Evolutionary conservation across 2,888 invertebrate species (phyloP).

Genomic region (Pristionchus arcanus): DNA sequence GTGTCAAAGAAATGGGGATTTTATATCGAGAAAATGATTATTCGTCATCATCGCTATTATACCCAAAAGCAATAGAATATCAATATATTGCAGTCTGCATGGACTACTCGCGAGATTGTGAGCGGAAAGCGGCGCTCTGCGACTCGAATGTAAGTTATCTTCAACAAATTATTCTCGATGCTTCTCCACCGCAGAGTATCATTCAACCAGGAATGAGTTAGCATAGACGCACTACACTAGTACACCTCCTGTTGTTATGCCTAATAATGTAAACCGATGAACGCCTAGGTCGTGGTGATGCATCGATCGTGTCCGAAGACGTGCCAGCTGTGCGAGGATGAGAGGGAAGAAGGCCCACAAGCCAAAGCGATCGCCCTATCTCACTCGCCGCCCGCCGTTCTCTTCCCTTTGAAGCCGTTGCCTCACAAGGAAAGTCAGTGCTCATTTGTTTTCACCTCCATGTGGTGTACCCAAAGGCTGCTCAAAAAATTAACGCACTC

Average conservation of each 20-base stretch:
- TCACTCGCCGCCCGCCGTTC: background rate
- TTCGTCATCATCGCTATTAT: too few species aligned
- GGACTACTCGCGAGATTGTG: slow-evolving; percentile 54
- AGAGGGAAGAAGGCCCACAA: background rate
- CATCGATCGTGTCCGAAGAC: slow-evolving; percentile 53
- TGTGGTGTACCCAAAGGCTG: too few species aligned
- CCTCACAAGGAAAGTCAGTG: background rate
- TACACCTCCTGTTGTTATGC: too few species aligned
- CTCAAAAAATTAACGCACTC: too few species aligned
- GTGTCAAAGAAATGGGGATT: too few species aligned
- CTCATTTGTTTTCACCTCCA: too few species aligned
- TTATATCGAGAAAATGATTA: too few species aligned
- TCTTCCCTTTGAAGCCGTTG: background rate
- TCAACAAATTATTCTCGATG: too few species aligned
- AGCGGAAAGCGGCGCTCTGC: slow-evolving; percentile 36
- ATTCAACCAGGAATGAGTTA: too few species aligned
- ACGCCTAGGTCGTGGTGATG: slow-evolving; percentile 46
- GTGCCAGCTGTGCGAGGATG: slow-evolving; percentile 26
- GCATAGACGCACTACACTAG: too few species aligned
- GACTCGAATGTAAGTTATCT: slow-evolving; percentile 32
- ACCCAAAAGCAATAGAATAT: too few species aligned
- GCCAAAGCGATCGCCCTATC: background rate
- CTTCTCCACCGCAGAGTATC: too few species aligned
- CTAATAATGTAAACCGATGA: background rate
- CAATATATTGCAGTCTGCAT: slow-evolving; percentile 5